Conservation (phyloP, 2,888 invertebrate species). For the Neelides folsomi region DNA sequence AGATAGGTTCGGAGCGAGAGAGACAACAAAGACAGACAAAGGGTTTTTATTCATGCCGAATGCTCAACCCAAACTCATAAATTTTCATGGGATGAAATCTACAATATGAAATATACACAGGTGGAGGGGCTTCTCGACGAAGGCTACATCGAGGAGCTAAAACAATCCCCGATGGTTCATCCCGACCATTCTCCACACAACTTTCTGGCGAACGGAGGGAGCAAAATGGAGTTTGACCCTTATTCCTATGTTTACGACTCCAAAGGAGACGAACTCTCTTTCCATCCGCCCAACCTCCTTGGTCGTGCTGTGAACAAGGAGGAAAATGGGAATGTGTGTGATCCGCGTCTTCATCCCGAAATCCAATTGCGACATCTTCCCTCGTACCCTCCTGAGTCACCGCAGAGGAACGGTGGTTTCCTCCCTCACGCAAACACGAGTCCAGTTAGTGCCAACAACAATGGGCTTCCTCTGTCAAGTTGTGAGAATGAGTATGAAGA, state of each 20-base stretch:
- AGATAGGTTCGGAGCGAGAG: too few species aligned
- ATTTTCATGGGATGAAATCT: too few species aligned
- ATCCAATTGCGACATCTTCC: background rate
- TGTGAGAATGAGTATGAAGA: constrained; percentile 31
- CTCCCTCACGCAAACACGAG: background rate
- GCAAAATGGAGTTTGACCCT: constrained; percentile 23
- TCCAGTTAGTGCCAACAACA: background rate
- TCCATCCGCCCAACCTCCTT: background rate
- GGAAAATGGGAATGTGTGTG: too few species aligned
- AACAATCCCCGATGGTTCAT: constrained; percentile 16
- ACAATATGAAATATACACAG: constrained; percentile 12
- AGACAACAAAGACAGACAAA: too few species aligned
- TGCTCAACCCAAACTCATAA: too few species aligned
- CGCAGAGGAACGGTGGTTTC: background rate
- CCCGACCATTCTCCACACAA: constrained; percentile 1
- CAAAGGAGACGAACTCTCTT: constrained; percentile 4
- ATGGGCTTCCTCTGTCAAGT: background rate
- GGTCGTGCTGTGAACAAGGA: background rate
- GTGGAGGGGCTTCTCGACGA: constrained; percentile 27
- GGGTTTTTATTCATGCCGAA: too few species aligned
- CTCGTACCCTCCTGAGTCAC: background rate
- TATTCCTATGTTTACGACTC: constrained; percentile 32
- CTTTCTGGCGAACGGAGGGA: background rate
- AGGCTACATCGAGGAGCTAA: constrained; percentile 33
- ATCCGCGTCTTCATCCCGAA: too few species aligned